Conservation (phyloP, 2,888 invertebrate genomes). For the Brenthis daphne region DNA sequence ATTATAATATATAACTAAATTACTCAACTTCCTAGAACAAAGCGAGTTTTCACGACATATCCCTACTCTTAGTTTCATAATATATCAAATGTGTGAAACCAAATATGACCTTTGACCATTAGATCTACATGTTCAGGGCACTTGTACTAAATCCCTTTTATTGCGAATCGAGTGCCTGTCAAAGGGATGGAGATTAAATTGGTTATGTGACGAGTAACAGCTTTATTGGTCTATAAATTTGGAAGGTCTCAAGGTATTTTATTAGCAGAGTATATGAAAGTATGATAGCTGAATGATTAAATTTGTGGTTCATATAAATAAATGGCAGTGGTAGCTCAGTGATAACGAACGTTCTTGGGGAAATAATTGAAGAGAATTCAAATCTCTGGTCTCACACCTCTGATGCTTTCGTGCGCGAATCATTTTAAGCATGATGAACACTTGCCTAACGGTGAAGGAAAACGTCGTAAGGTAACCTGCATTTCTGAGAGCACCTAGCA, state of each 20-base stretch:
- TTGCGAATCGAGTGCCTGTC: conserved; percentile 45
- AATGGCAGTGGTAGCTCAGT: no score
- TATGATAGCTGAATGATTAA: conserved; percentile 41
- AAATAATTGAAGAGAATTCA: no score
- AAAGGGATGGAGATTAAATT: conserved; percentile 63
- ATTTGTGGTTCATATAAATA: background rate
- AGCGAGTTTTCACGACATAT: conserved; percentile 2
- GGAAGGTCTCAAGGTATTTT: conserved; percentile 58
- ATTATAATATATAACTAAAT: no score
- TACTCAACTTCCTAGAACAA: background rate
- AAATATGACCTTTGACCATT: conserved; percentile 22
- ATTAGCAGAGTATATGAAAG: conserved; percentile 67
- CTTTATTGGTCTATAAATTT: conserved; percentile 70
- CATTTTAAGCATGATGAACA: no score
- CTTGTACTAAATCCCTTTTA: conserved; percentile 43
- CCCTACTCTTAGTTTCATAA: background rate
- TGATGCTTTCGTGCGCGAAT: no score
- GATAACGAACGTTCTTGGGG: no score
- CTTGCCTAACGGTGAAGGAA: no score
- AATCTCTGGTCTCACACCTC: no score
- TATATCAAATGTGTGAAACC: conserved; percentile 5
- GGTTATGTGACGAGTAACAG: conserved; percentile 67
- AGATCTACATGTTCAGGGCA: conserved; percentile 23
- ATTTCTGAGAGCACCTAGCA: no score
- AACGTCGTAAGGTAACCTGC: no score